Evolutionary conservation across 2,113 vertebrate species (phyloP).

Genomic region (Mesembrinibis cayennensis): DNA sequence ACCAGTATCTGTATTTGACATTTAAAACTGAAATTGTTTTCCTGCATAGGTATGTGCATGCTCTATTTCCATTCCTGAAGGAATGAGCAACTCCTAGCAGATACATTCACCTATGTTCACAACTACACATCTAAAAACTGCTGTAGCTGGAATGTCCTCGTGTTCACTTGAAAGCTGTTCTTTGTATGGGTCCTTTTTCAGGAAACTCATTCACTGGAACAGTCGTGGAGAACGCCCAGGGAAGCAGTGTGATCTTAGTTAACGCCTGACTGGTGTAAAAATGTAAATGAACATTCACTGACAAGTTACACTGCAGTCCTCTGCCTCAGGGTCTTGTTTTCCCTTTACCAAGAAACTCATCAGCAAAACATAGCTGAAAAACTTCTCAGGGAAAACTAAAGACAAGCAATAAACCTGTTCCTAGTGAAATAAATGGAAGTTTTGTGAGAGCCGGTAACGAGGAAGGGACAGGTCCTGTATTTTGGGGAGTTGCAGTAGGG

Average conservation of each 20-base stretch:
- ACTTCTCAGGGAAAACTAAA: not conserved
- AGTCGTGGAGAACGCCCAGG: not conserved
- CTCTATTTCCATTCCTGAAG: not conserved
- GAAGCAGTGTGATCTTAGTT: not conserved
- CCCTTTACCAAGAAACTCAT: not conserved
- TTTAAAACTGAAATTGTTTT: not conserved
- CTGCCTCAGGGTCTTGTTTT: not conserved
- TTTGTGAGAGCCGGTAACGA: not conserved
- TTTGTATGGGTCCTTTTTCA: not conserved
- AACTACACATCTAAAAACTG: not conserved
- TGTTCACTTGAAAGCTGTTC: not conserved
- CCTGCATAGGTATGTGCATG: not conserved
- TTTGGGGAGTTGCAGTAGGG: not conserved
- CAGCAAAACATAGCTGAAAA: not conserved
- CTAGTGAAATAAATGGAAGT: not conserved
- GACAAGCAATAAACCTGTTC: not conserved
- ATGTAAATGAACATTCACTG: not conserved
- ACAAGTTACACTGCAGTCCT: not conserved
- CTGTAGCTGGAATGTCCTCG: not conserved
- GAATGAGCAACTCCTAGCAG: not conserved
- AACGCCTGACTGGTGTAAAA: not conserved
- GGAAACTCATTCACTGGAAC: constrained; percentile 4
- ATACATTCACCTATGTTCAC: not conserved
- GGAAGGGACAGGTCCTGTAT: not conserved
- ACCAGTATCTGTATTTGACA: not conserved